Percentiles rank a stretch among this genome's conserved stretches.
Evolutionary conservation across 2,888 invertebrate genomes (phyloP).

Genomic region (Athetis lepigone): DNA sequence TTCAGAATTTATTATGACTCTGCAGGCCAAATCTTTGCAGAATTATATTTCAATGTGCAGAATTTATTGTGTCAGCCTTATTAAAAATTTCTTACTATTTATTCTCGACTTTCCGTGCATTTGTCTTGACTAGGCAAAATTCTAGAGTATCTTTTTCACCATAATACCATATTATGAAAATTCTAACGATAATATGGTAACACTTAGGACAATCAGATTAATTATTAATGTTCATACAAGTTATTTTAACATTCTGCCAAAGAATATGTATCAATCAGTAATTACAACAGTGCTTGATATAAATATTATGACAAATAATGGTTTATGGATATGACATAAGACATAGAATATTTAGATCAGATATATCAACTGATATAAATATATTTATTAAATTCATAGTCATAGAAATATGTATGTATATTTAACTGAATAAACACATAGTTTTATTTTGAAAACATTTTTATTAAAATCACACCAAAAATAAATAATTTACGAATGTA

Average conservation of each 20-base stretch:
- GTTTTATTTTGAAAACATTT: constrained; percentile 28
- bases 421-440: constrained; percentile 54
- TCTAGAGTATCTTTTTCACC: constrained; percentile 24
- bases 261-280: constrained; percentile 23
- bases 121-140: constrained; percentile 42
- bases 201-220: constrained; percentile 31
- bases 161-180: constrained; percentile 30
- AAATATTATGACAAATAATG: constrained; percentile 37
- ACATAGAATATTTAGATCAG: constrained; percentile 50
- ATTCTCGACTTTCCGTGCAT: not conserved
- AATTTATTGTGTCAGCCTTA: not conserved
- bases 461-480: constrained; percentile 9
- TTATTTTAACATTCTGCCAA: constrained; percentile 29
- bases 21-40: constrained; percentile 11
- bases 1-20: constrained; percentile 5
- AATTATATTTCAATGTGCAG: not conserved
- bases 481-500: not conserved
- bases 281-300: constrained; percentile 41
- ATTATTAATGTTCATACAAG: constrained; percentile 13
- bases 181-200: constrained; percentile 50
- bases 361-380: constrained; percentile 47
- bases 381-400: constrained; percentile 45
- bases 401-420: constrained; percentile 42
- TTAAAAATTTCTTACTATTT: constrained; percentile 19
- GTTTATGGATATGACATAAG: constrained; percentile 45